Evolutionary conservation across 1,140 invertebrate species (phyloP).

Genomic region (Theocolax elegans): DNA sequence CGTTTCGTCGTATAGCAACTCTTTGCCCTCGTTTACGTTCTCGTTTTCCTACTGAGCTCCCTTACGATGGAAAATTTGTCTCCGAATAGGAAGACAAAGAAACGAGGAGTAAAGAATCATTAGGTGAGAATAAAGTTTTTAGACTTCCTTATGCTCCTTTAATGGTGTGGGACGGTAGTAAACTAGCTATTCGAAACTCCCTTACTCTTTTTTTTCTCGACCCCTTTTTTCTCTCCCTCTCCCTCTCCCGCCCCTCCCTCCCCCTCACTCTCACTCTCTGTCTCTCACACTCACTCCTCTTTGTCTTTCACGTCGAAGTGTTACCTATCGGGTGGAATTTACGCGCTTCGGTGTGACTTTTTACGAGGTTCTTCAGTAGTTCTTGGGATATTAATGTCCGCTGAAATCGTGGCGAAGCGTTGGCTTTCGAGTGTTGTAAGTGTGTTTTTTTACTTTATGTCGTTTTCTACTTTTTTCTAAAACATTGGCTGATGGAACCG

Average conservation of each 20-base stretch:
- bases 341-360: background rate
- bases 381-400: no score
- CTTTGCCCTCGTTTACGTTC: no score
- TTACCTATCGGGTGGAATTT: no score
- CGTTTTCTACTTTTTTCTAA: no score
- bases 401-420: no score
- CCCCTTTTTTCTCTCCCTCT: background rate
- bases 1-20: no score
- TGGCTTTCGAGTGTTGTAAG: no score
- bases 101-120: conserved; percentile 7
- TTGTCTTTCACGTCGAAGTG: background rate
- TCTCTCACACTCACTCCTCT: background rate
- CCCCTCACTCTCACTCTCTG: background rate
- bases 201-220: background rate
- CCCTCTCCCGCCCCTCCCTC: background rate
- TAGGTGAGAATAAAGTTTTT: conserved; percentile 16
- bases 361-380: background rate
- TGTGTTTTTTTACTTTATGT: no score
- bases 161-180: background rate
- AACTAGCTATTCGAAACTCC: background rate
- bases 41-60: no score
- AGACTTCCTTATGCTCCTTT: background rate
- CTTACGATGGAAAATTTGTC: no score
- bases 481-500: no score
- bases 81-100: background rate